phyloP scores from a whole-genome alignment of 2,888 invertebrate genomes.

The Agrochola lota region DNA sequence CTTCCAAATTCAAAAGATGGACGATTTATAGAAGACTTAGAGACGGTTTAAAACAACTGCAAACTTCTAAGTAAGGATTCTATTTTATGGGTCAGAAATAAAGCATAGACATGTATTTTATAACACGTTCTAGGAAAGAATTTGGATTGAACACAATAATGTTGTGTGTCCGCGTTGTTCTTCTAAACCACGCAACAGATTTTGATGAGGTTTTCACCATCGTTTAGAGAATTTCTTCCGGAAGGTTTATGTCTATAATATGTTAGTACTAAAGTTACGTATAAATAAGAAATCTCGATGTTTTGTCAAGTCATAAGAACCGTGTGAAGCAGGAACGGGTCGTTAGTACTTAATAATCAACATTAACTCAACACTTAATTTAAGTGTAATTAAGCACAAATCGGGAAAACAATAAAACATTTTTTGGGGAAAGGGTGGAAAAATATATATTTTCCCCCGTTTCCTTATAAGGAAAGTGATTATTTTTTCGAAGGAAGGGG shows the following conservation, averaged over 20 bases:
- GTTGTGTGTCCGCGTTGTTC: no score
- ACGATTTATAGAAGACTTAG: background rate
- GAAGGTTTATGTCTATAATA: no score
- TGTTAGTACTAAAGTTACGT: no score
- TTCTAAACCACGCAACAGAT: no score
- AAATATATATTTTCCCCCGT: background rate
- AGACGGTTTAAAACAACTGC: background rate
- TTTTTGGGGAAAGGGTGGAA: background rate
- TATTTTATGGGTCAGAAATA: background rate
- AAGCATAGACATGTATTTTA: background rate
- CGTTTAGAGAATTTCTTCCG: no score
- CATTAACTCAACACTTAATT: conserved; percentile 12
- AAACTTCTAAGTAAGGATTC: background rate
- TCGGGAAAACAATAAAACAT: conserved; percentile 5
- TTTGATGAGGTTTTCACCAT: no score
- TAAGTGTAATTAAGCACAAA: conserved; percentile 8
- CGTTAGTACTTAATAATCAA: background rate
- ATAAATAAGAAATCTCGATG: no score
- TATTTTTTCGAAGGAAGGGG: background rate
- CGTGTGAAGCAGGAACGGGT: no score
- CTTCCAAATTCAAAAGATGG: conserved; percentile 2
- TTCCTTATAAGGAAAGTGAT: background rate
- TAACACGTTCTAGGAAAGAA: background rate
- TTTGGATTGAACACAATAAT: background rate
- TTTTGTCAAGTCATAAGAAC: no score